Percentiles rank a stretch among this genome's conserved stretches.
Evolutionary conservation across 2,888 invertebrate genomes (phyloP).

Genomic region (Eilema depressum): DNA sequence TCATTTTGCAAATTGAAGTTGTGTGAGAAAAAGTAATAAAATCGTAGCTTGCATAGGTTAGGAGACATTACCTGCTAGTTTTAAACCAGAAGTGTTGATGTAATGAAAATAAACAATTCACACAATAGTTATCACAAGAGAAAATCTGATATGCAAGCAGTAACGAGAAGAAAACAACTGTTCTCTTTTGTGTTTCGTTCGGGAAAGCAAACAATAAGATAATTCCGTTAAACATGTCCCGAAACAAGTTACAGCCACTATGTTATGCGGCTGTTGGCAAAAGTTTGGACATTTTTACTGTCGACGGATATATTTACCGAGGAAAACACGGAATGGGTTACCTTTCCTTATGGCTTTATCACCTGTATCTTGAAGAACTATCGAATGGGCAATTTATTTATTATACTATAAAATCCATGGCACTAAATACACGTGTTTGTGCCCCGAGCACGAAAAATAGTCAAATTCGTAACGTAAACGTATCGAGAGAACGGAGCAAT

Average conservation of each 20-base stretch:
- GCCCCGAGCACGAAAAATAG: too few species aligned
- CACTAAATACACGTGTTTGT: background rate
- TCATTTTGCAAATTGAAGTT: background rate
- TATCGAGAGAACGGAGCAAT: too few species aligned
- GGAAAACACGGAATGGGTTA: slow-evolving; percentile 59
- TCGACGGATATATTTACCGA: slow-evolving; percentile 61
- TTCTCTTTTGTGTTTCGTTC: slow-evolving; percentile 48
- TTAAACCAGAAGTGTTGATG: background rate
- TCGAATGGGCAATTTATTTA: slow-evolving; percentile 49
- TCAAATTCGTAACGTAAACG: too few species aligned
- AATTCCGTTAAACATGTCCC: slow-evolving; percentile 62
- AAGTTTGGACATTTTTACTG: slow-evolving; percentile 76
- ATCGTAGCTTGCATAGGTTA: background rate
- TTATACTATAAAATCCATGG: background rate
- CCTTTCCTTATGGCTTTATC: slow-evolving; percentile 57
- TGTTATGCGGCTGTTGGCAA: slow-evolving; percentile 62
- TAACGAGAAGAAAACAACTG: slow-evolving; percentile 48
- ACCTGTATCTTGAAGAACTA: slow-evolving; percentile 67
- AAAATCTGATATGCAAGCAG: slow-evolving; percentile 36
- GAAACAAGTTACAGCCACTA: slow-evolving; percentile 66
- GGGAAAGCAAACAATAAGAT: slow-evolving; percentile 62
- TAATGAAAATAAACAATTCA: slow-evolving; percentile 22
- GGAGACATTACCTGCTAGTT: background rate
- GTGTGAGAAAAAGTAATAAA: background rate
- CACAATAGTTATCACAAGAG: slow-evolving; percentile 42